Base-by-base conservation (phyloP, 1,140 invertebrate genomes). In the Ptiloglossa arizonensis region DNA sequence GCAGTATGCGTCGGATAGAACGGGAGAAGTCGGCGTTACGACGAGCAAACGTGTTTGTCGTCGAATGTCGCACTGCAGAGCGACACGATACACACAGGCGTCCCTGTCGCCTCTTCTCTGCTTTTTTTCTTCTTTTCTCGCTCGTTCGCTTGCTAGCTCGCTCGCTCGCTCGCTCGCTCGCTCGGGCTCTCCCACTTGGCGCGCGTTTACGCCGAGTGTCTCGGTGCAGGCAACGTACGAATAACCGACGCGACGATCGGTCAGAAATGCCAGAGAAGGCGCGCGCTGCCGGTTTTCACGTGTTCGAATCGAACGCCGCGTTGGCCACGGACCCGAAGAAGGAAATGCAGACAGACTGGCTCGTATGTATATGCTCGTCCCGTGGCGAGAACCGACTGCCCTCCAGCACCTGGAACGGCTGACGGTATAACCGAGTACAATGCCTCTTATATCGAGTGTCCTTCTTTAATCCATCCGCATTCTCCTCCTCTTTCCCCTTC, bases 361-460 rank as follows among this genome's bases (percentile, higher is more conserved):
- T 38, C 15, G 41, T 44, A 9, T 9, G 69, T 75, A 81, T 72
- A 54, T 82, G 44, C 79, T 52, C 74, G 81, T 66, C 73, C 70
- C 59, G 81, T 79, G 76, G 73, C 76, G 77, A 72, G 69, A 60
- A 71, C 77, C 82, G 76, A 83, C 86, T 87, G 85, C 73, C 77
- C 80, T 87, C 83, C 83, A 76, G 80, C 83, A 87, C 83, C 86
- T 87, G 86, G 86, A 80, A 87, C 80, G 79, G 80, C 67, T 68
- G 72, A 83, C 79, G 83, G 74, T 83, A 80, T 67, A 85, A 83
- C 82, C 69, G 83, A 81, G 86, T 87, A 87, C 83, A 87, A 87
- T 87, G 83, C 86, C 86, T 87, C 63, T 81, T 87, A 83, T 80
- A 82, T 84, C 79, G 79, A 70, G 72, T 86, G 86, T 87, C 86